These are phyloP conservation scores for Dryocosmus kuriphilus DNA, from an alignment of 2,888 invertebrate genomes.

Conservation along the genomic window DNA sequence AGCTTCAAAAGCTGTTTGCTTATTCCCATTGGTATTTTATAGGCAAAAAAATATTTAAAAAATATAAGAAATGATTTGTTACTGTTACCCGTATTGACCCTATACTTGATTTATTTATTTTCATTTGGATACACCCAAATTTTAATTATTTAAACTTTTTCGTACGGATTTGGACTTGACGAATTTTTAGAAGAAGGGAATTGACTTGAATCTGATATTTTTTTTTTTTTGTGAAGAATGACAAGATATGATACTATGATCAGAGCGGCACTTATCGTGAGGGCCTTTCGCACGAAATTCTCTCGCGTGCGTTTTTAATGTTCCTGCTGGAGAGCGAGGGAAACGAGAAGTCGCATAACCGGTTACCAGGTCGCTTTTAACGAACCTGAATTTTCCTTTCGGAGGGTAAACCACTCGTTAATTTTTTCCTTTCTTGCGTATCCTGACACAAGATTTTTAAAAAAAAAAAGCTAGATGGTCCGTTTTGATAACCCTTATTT, in stretches of 20 bases:
- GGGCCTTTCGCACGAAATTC: constrained; percentile 36
- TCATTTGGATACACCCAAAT: too few relatives aligned
- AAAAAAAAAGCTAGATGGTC: constrained; percentile 38
- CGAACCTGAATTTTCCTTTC: constrained; percentile 39
- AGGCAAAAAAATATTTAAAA: too few relatives aligned
- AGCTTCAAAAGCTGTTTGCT: too few relatives aligned
- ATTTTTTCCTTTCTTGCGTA: constrained; percentile 21
- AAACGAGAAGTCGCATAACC: constrained; percentile 37
- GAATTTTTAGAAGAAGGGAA: neutral
- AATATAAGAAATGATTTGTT: too few relatives aligned
- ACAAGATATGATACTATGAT: constrained; percentile 9
- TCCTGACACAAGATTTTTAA: constrained; percentile 1
- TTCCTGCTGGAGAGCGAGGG: constrained; percentile 24
- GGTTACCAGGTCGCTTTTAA: constrained; percentile 34
- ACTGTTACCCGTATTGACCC: too few relatives aligned
- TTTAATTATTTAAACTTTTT: neutral
- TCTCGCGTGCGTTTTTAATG: constrained; percentile 38
- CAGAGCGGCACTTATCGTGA: constrained; percentile 27
- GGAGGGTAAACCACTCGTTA: constrained; percentile 18
- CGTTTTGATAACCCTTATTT: constrained; percentile 47
- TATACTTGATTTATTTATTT: too few relatives aligned
- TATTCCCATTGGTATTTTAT: too few relatives aligned
- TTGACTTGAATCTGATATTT: neutral
- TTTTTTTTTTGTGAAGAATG: neutral
- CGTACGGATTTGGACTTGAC: neutral